phyloP scores from a whole-genome alignment of 2,888 invertebrate genomes.

The Lasioglossum calceatum region DNA sequence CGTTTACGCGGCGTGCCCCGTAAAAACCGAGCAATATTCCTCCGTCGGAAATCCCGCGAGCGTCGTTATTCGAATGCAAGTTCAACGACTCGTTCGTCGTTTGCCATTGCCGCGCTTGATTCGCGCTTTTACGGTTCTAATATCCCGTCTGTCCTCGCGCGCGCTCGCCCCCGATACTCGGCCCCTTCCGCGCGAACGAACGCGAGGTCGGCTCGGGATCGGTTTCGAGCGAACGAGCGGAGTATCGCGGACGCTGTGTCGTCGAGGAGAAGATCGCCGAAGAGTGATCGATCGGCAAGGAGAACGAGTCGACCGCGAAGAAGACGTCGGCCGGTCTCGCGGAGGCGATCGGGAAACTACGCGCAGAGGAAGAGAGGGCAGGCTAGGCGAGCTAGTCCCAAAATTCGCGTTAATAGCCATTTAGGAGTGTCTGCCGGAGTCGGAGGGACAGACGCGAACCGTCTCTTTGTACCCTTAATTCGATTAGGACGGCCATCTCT shows the following conservation, averaged over 20 bases:
- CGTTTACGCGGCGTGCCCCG: conserved; percentile 75
- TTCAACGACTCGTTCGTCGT: conserved; percentile 76
- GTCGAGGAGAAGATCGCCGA: neutral
- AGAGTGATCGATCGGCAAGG: neutral
- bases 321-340: neutral
- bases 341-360: conserved; percentile 15
- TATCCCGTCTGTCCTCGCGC: conserved; percentile 74
- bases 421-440: conserved; percentile 70
- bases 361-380: neutral
- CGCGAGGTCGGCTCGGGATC: neutral
- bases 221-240: neutral
- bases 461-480: conserved; percentile 82
- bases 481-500: conserved; percentile 76
- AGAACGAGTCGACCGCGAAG: neutral
- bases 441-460: conserved; percentile 68
- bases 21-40: conserved; percentile 81
- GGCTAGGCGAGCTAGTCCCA: conserved; percentile 54
- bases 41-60: conserved; percentile 77
- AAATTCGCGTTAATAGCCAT: conserved; percentile 75
- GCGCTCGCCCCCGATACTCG: neutral
- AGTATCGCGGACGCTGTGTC: neutral
- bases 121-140: conserved; percentile 80
- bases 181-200: neutral
- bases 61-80: conserved; percentile 76
- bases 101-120: conserved; percentile 73